A percentile compares a stretch with the other conserved stretches of the same genome.
These are phyloP conservation scores for Anoura caudifer DNA, from an alignment of 2,113 vertebrate species.

Conservation along the genomic window DNA sequence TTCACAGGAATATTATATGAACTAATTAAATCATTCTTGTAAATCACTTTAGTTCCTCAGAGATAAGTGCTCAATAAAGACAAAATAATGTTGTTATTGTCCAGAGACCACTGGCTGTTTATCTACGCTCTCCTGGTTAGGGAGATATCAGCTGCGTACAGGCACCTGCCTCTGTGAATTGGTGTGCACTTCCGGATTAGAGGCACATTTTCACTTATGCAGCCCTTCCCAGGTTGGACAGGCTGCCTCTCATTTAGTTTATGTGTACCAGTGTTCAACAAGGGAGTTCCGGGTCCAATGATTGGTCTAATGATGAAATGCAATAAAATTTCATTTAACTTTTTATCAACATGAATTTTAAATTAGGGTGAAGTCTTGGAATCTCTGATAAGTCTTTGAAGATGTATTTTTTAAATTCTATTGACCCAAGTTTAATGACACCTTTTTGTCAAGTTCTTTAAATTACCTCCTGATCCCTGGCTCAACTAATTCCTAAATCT, in stretches of 20 bases:
- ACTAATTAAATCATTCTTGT: constrained; percentile 56
- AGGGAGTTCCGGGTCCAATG: neutral
- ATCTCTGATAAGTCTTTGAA: neutral
- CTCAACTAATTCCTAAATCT: neutral
- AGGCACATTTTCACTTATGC: neutral
- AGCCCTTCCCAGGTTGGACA: neutral
- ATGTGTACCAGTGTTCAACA: neutral
- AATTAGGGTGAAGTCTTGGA: constrained; percentile 37
- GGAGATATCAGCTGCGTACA: neutral
- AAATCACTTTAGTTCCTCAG: constrained; percentile 55
- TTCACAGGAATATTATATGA: constrained; percentile 42
- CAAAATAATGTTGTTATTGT: neutral
- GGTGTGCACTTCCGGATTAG: neutral
- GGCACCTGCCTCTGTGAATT: constrained; percentile 23
- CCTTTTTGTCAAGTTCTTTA: neutral
- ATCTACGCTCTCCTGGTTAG: neutral
- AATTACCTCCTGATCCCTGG: neutral
- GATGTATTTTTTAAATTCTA: neutral
- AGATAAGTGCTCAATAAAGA: constrained; percentile 38
- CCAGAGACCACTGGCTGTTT: constrained; percentile 2
- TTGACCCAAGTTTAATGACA: neutral
- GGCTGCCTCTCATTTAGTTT: neutral
- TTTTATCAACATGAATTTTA: constrained; percentile 23
- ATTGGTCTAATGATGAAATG: neutral
- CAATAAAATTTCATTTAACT: constrained; percentile 34